Conservation (phyloP, 2,797 vertebrate species). For the Euthynnus affinis region DNA sequence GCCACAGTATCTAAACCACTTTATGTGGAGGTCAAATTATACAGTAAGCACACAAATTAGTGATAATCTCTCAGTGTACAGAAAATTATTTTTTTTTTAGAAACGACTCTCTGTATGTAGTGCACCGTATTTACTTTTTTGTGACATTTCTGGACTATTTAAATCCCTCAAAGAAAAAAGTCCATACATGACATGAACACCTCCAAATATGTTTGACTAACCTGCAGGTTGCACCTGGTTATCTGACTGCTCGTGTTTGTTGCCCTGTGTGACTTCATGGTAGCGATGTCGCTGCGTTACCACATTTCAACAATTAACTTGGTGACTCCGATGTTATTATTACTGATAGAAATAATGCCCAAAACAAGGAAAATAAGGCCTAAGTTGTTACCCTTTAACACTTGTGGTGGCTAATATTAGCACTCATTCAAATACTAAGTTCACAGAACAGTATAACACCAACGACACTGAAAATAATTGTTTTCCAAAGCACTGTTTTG, state of each 20-base stretch:
- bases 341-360: not conserved
- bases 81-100: not conserved
- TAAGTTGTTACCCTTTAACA: slow-evolving; percentile 8
- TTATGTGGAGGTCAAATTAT: not conserved
- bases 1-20: not conserved
- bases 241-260: not conserved
- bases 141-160: no score
- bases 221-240: no score
- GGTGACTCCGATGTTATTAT: slow-evolving; percentile 1
- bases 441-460: not conserved
- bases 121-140: not conserved
- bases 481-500: not conserved
- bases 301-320: not conserved
- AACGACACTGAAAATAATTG: not conserved
- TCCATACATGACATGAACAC: no score
- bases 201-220: no score
- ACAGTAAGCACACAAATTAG: not conserved
- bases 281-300: not conserved
- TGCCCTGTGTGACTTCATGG: not conserved
- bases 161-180: no score
- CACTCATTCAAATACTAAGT: not conserved
- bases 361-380: not conserved
- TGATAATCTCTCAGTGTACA: not conserved
- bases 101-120: not conserved
- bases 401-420: slow-evolving; percentile 6